Conservation (phyloP, 2,888 invertebrate species). For the Rotaria socialis region DNA sequence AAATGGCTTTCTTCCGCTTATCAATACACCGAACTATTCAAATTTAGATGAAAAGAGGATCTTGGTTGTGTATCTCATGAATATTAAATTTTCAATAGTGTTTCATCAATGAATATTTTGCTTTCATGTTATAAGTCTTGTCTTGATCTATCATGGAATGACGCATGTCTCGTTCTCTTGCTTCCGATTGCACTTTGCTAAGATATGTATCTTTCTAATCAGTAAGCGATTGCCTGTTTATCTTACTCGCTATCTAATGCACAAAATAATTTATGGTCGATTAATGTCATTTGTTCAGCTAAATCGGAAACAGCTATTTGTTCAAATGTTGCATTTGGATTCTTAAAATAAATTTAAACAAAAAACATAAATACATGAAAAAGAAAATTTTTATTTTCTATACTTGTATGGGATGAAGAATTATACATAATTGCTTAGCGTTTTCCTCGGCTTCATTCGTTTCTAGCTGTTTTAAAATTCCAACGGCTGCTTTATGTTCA, state of each 20-base stretch:
- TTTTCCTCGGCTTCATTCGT: neutral
- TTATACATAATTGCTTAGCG: neutral
- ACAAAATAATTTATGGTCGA: slow-evolving; percentile 84
- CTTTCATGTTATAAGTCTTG: no score
- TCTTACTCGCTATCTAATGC: slow-evolving; percentile 81
- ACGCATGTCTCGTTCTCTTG: no score
- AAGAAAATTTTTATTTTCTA: neutral
- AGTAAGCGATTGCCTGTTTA: neutral
- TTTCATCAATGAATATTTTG: no score
- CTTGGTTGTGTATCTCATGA: no score
- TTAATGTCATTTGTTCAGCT: slow-evolving; percentile 83
- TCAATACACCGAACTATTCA: no score
- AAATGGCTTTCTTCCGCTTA: no score
- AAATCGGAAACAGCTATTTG: slow-evolving; percentile 77
- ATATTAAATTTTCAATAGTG: no score
- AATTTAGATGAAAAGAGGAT: no score
- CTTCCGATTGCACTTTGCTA: no score
- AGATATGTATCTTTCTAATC: no score
- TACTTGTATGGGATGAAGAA: neutral
- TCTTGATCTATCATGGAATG: no score
- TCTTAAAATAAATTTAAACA: neutral
- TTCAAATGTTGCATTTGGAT: neutral
- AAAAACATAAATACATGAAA: neutral
- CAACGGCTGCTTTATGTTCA: slow-evolving; percentile 30
- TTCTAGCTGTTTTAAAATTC: slow-evolving; percentile 31